Conservation (phyloP, 2,888 invertebrate genomes). For the Toxonevra muliebris region DNA sequence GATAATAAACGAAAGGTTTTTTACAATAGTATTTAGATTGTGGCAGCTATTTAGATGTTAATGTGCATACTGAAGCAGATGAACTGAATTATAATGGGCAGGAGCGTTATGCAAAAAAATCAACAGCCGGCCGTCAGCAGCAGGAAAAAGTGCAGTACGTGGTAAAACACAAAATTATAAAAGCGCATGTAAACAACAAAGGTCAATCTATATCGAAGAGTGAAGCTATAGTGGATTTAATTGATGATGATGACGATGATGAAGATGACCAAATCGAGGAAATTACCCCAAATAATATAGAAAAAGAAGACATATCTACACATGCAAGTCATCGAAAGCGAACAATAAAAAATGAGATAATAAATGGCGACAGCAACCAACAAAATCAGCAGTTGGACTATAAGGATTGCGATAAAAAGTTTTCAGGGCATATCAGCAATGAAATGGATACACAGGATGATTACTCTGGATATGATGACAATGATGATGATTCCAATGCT, state of each 20-base stretch:
- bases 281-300: background rate
- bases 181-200: background rate
- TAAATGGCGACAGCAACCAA: constrained; percentile 9
- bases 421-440: constrained; percentile 3
- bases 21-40: constrained; percentile 47
- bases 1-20: constrained; percentile 1
- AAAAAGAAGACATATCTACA: background rate
- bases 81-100: constrained; percentile 42
- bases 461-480: constrained; percentile 3
- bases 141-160: background rate
- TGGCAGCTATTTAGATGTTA: constrained; percentile 48
- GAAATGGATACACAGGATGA: constrained; percentile 15
- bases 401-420: constrained; percentile 8
- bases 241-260: constrained; percentile 9
- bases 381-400: constrained; percentile 4
- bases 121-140: constrained; percentile 9
- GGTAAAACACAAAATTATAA: background rate
- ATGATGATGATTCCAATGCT: constrained; percentile 20
- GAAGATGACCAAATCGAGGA: constrained; percentile 11
- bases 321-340: background rate
- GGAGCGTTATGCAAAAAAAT: constrained; percentile 20
- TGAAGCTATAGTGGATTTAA: constrained; percentile 2
- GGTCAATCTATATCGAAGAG: background rate
- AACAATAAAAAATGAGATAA: constrained; percentile 9
- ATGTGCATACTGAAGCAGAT: constrained; percentile 48